Evolutionary conservation across 2,888 invertebrate genomes (phyloP).

Genomic region (Prostheceraeus crozeri): DNA sequence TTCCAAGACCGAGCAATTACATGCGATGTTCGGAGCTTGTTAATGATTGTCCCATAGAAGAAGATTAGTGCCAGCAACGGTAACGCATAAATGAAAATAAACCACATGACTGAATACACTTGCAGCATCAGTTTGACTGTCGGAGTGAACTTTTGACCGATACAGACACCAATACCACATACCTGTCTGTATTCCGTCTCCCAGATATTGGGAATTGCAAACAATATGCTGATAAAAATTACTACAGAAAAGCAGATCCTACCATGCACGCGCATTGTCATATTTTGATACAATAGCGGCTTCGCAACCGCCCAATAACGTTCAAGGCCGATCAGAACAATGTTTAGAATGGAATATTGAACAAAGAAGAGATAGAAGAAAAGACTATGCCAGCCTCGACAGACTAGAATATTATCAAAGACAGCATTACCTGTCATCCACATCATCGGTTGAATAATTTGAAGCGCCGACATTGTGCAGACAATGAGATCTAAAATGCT

Average conservation of each 20-base stretch:
- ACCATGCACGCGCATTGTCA: background rate
- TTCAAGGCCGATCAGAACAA: constrained; percentile 32
- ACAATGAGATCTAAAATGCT: constrained; percentile 18
- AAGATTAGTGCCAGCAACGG: constrained; percentile 20
- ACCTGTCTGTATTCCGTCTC: constrained; percentile 26
- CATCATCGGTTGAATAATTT: constrained; percentile 18
- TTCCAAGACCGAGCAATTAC: background rate
- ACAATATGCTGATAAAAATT: constrained; percentile 1
- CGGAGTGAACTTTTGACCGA: constrained; percentile 7
- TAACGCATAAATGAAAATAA: constrained; percentile 18
- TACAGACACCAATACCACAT: background rate
- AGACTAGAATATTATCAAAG: constrained; percentile 1
- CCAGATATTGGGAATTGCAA: constrained; percentile 30
- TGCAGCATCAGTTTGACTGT: background rate
- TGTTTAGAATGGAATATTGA: constrained; percentile 27
- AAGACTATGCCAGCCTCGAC: constrained; percentile 29
- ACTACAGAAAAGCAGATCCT: background rate
- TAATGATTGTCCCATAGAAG: constrained; percentile 26
- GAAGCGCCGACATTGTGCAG: constrained; percentile 1
- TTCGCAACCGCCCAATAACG: constrained; percentile 27
- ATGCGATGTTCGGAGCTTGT: background rate
- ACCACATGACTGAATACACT: constrained; percentile 29
- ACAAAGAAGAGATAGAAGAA: constrained; percentile 28
- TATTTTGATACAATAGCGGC: constrained; percentile 17
- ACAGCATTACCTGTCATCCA: constrained; percentile 11